Conservation (phyloP, 2,113 vertebrate species). For the Oreochromis aureus region DNA sequence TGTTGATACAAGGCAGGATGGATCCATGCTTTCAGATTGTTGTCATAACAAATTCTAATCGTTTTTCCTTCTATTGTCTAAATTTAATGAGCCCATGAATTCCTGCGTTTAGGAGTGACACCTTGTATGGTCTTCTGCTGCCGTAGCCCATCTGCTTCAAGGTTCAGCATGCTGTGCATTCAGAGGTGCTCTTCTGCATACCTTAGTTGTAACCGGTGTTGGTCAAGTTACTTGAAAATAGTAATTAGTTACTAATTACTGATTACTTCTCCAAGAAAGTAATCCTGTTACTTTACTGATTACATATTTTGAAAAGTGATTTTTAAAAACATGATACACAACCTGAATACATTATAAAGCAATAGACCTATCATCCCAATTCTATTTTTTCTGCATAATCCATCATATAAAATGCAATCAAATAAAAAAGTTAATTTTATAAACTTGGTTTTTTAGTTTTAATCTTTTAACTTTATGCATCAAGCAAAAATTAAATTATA, state of each 20-base stretch:
- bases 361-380: not conserved
- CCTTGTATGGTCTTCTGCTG: not conserved
- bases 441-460: not conserved
- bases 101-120: not conserved
- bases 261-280: not conserved
- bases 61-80: not conserved
- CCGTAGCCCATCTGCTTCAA: not conserved
- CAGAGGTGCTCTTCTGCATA: not conserved
- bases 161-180: not conserved
- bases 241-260: not conserved
- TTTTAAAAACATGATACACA: not conserved
- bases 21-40: not conserved
- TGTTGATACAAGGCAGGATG: not conserved
- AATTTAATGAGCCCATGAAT: not conserved
- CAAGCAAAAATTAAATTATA: not conserved
- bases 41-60: not conserved
- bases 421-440: not conserved
- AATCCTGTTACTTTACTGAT: not conserved
- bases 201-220: not conserved
- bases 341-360: not conserved
- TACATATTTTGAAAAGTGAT: not conserved
- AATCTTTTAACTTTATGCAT: not conserved
- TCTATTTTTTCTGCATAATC: not conserved
- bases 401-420: not conserved
- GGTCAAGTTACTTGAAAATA: not conserved